Evolutionary conservation across 2,797 vertebrate genomes (phyloP), one percentile per base, ranked within the genome.

Genomic region (Phoebastria nigripes): DNA sequence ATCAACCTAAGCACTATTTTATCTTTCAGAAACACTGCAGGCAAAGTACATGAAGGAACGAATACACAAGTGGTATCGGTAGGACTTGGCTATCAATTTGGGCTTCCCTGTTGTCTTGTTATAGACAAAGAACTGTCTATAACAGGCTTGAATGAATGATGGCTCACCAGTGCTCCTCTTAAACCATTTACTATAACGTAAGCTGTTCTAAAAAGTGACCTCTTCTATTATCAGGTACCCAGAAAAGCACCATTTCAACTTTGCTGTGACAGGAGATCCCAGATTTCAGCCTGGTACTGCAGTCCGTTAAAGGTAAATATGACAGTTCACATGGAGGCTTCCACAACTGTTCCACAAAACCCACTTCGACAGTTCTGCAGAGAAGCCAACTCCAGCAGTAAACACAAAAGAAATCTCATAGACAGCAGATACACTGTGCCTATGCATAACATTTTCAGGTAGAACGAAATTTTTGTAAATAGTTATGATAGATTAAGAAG

Each of bases 151-250:
- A 91, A 89, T 78, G 82, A 97, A 61, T 15, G 55, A 96, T 72
- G 51, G 76, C 71, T 89, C 87, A 88, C 61, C 3, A 2, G 76
- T 21, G 20, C 66, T 87, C 91, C 94, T 46, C 96, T 84, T 88
- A 78, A 96, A 95, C 56, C 86, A 58, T 56, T 80, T 80, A 84
- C 61, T 67, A 5, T 20, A 74, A 71, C 77, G 46, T 47, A 95
- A 97, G 92, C 29, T 78, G 71, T 67, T 94, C 93, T 82, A 82
- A 95, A 94, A 96, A 97, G 94, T 90, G 80, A 94, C 86, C 86
- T 93, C 70, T 86, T 71, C 56, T 93, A 58, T 93, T 91, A 85
- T 39, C 89, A 94, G 67, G 79, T 72, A 72, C 22, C 31, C 63
- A 87, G 93, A 92, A 93, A 89, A 94, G 65, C 49, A 82, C 11